Percentiles rank a stretch among this genome's conserved stretches.
Evolutionary conservation across 2,888 invertebrate genomes (phyloP).

Genomic region (Erynnis tages): DNA sequence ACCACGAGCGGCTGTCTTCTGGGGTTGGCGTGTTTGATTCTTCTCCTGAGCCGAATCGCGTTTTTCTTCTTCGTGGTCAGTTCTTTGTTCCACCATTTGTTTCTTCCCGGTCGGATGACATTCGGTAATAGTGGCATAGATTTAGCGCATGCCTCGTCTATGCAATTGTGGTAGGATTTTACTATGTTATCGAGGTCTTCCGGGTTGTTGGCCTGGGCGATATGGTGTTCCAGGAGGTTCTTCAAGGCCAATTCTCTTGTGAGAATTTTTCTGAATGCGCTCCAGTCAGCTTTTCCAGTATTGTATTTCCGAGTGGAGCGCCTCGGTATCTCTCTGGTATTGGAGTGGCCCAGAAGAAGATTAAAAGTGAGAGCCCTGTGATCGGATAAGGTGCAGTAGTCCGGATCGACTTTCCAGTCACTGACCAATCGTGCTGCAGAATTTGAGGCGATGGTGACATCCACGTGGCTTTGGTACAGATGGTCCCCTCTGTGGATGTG

Average conservation of each 20-base stretch:
- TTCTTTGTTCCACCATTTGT: conserved; percentile 3
- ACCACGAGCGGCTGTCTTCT: too few relatives aligned
- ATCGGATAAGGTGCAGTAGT: background rate
- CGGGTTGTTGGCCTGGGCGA: background rate
- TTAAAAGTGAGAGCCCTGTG: background rate
- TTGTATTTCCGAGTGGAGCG: background rate
- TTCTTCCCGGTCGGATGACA: background rate
- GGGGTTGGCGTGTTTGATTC: too few relatives aligned
- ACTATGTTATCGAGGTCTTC: background rate
- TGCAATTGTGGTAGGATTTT: background rate
- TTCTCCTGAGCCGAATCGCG: conserved; percentile 17
- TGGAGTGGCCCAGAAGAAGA: background rate
- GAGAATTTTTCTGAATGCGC: background rate
- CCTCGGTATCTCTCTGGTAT: background rate
- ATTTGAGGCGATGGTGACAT: background rate
- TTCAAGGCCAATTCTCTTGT: background rate
- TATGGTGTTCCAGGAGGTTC: background rate
- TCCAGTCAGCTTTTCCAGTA: background rate
- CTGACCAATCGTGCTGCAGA: background rate
- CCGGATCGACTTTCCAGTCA: background rate
- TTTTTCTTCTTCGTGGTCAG: conserved; percentile 1
- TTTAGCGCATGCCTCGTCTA: background rate
- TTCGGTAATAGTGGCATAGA: background rate
- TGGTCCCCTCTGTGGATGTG: background rate
- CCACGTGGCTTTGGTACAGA: background rate